A percentile compares a stretch with the other conserved stretches of the same genome.
Evolutionary conservation across 1,140 invertebrate species (phyloP).

Genomic region (Drosophila erecta): DNA sequence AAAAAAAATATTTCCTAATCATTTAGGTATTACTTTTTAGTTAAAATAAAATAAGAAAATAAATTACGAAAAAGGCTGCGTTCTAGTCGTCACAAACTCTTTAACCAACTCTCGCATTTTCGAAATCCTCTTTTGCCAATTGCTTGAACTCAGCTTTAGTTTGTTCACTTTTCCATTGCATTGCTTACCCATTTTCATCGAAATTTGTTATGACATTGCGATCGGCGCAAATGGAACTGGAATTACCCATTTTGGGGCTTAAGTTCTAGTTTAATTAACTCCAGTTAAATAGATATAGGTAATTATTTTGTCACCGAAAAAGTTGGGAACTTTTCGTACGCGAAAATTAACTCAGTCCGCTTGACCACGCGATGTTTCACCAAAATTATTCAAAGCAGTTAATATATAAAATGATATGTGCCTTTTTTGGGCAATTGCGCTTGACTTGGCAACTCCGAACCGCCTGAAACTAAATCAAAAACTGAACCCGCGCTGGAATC

Average conservation of each 20-base stretch:
- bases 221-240: constrained; percentile 78
- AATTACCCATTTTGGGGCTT: constrained; percentile 72
- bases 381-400: constrained; percentile 17
- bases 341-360: not conserved
- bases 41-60: no score
- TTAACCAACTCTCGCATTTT: constrained; percentile 13
- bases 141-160: not conserved
- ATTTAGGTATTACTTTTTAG: no score
- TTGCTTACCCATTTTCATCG: constrained; percentile 78
- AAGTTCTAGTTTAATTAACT: constrained; percentile 12
- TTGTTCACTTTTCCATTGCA: not conserved
- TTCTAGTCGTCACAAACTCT: not conserved
- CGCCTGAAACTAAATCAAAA: constrained; percentile 68
- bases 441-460: constrained; percentile 39
- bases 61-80: no score
- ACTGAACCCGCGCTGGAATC: constrained; percentile 51
- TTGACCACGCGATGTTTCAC: constrained; percentile 1
- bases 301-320: not conserved
- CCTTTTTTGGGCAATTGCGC: constrained; percentile 10
- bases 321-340: constrained; percentile 14
- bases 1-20: no score
- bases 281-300: not conserved
- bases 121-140: not conserved
- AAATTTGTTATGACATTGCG: constrained; percentile 67
- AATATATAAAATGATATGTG: constrained; percentile 29